Evolutionary conservation across 2,797 vertebrate genomes (phyloP).

Genomic region (Eremophila alpestris): DNA sequence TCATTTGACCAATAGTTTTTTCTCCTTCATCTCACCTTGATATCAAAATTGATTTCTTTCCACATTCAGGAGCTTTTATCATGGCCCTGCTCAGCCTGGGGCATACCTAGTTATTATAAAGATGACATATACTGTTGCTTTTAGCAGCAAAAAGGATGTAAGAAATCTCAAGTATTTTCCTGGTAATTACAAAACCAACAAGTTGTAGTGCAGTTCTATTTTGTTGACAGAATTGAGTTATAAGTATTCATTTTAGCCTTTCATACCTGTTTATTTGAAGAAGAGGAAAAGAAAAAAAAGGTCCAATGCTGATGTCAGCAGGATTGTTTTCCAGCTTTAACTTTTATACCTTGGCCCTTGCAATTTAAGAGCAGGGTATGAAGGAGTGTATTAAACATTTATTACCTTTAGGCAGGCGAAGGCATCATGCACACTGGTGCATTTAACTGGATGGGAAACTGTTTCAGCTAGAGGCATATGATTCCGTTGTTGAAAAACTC

Average conservation of each 20-base stretch:
- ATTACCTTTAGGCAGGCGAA: background rate
- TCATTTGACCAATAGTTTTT: background rate
- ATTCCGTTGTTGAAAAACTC: background rate
- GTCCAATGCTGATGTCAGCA: background rate
- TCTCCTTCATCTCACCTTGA: background rate
- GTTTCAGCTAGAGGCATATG: background rate
- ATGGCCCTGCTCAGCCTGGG: background rate
- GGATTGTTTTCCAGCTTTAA: background rate
- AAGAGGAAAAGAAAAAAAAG: background rate
- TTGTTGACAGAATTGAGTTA: background rate
- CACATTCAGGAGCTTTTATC: background rate
- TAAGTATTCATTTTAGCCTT: background rate
- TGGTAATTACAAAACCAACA: background rate
- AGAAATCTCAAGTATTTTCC: background rate
- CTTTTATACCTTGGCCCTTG: background rate
- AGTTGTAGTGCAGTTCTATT: background rate
- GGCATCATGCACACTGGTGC: background rate
- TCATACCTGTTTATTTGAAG: background rate
- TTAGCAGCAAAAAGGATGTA: background rate
- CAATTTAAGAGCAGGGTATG: background rate
- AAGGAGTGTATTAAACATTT: background rate
- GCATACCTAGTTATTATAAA: background rate
- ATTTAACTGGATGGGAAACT: background rate
- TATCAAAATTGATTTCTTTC: background rate
- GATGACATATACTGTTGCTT: background rate